Conservation (phyloP, 1,140 invertebrate species). For the Steinernema khuongi region DNA sequence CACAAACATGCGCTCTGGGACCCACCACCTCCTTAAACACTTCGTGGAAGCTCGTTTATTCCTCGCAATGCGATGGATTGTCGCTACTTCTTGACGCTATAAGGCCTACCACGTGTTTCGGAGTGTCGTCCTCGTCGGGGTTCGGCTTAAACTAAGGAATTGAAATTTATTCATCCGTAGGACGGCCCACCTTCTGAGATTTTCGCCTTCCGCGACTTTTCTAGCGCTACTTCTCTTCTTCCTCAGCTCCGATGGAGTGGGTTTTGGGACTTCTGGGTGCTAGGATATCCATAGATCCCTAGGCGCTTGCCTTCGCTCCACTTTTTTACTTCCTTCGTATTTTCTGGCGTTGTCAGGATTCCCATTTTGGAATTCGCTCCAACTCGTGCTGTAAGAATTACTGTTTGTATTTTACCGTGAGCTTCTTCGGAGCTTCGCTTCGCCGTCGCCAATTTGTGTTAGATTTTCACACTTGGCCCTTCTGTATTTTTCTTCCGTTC, state of each 20-base stretch:
- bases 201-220: background rate
- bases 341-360: too few relatives aligned
- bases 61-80: background rate
- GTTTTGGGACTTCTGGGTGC: background rate
- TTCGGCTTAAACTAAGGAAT: background rate
- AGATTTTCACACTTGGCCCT: too few relatives aligned
- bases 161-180: background rate
- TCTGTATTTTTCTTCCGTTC: too few relatives aligned
- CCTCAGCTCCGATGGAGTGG: background rate
- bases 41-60: background rate
- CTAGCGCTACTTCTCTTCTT: background rate
- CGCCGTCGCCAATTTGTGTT: too few relatives aligned
- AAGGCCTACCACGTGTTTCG: background rate
- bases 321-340: too few relatives aligned
- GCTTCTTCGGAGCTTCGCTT: too few relatives aligned
- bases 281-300: too few relatives aligned
- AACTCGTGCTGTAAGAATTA: too few relatives aligned
- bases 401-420: too few relatives aligned
- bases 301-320: too few relatives aligned
- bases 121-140: background rate
- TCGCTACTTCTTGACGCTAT: background rate
- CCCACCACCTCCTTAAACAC: background rate
- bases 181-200: background rate
- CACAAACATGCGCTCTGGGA: background rate
- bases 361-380: too few relatives aligned